Evolutionary conservation across 2,797 vertebrate species (phyloP).

Genomic region (Peromyscus eremicus): DNA sequence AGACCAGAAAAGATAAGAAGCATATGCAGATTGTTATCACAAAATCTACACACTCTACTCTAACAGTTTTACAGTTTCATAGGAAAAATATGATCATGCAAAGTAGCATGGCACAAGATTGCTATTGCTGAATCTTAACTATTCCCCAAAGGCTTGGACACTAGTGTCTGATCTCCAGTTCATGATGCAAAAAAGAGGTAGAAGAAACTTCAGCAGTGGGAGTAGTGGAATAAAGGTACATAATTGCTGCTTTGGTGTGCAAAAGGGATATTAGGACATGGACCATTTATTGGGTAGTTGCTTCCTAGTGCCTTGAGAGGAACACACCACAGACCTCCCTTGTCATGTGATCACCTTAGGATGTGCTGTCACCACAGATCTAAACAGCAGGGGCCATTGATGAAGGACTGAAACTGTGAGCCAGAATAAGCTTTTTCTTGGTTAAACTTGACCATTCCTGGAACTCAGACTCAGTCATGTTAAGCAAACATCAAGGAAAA

Average conservation of each 20-base stretch:
- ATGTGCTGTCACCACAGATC: neutral
- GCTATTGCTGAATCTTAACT: neutral
- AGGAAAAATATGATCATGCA: rapidly evolving
- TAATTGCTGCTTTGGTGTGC: no score
- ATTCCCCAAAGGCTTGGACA: no score
- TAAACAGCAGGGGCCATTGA: neutral
- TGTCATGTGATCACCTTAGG: neutral
- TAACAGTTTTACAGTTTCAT: neutral
- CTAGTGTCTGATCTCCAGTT: neutral
- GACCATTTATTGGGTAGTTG: neutral
- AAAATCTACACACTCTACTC: neutral
- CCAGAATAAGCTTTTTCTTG: neutral
- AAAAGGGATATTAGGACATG: neutral
- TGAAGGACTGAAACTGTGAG: neutral
- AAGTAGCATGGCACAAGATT: neutral
- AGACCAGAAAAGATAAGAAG: neutral
- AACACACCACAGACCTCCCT: neutral
- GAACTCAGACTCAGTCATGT: neutral
- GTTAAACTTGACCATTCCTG: neutral
- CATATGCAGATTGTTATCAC: neutral
- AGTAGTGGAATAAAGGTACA: neutral
- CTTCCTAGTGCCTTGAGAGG: neutral
- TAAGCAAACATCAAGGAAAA: neutral
- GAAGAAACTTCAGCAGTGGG: neutral
- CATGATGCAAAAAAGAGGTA: no score